Evolutionary conservation across 2,888 invertebrate species (phyloP).

Genomic region (Enoplolaimus lenunculus): DNA sequence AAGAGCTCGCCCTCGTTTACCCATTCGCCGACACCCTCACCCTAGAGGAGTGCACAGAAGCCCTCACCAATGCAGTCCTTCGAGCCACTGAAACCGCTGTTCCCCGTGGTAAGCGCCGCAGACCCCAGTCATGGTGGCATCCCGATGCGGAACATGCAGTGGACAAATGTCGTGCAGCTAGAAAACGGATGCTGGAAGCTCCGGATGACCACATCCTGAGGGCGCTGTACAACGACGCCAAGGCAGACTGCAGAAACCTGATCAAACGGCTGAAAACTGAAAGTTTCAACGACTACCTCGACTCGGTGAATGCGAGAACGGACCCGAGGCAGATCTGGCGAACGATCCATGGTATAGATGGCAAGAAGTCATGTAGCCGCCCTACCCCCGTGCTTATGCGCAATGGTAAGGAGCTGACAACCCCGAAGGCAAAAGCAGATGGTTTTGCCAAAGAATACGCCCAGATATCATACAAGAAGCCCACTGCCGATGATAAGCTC

Average conservation of each 20-base stretch:
- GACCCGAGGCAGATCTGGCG: neutral
- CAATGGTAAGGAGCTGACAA: neutral
- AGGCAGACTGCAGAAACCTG: neutral
- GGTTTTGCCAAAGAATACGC: constrained; percentile 11
- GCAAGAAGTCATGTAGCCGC: neutral
- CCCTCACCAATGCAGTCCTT: constrained; percentile 2
- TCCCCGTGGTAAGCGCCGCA: neutral
- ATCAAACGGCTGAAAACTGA: neutral
- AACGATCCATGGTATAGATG: constrained; percentile 9
- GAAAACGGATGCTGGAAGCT: neutral
- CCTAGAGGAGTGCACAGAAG: neutral
- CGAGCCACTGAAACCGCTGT: too few species aligned
- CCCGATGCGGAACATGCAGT: constrained; percentile 4
- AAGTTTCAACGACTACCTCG: neutral
- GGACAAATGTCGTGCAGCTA: neutral
- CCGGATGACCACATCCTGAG: neutral
- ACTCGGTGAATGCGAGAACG: neutral
- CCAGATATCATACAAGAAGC: neutral
- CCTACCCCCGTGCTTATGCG: neutral
- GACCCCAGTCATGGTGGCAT: neutral
- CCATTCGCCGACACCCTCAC: neutral
- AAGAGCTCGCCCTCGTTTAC: neutral
- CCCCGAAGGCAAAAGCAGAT: constrained; percentile 4
- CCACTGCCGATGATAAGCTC: neutral
- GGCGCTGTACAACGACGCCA: neutral